These are phyloP conservation scores for Poecilia wingei DNA, from an alignment of 2,797 vertebrate genomes.

Conservation along the genomic window DNA sequence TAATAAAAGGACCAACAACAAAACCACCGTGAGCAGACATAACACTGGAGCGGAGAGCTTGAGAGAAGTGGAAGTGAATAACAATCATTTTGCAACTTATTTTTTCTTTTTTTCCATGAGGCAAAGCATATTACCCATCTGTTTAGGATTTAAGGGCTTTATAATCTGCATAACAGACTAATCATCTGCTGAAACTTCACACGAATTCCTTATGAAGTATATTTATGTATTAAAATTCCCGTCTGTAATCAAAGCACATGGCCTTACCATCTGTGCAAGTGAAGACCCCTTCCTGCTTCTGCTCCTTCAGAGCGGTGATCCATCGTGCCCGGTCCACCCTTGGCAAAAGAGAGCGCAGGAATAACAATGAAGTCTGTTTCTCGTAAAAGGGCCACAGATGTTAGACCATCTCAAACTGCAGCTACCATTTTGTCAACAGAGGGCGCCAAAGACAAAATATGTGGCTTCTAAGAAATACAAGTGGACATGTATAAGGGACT, in stretches of 20 bases:
- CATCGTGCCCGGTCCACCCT: constrained; percentile 93
- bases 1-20: background rate
- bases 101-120: background rate
- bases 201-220: background rate
- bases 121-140: background rate
- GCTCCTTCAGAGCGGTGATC: constrained; percentile 84
- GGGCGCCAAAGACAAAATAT: constrained; percentile 52
- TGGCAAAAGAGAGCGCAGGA: background rate
- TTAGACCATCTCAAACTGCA: background rate
- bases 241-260: background rate
- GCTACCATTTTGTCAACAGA: constrained; percentile 49
- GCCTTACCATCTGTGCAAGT: constrained; percentile 83
- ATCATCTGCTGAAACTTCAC: background rate
- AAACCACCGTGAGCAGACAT: background rate
- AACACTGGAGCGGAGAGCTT: background rate
- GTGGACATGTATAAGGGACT: constrained; percentile 3
- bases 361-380: constrained; percentile 4
- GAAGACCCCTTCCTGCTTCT: constrained; percentile 66
- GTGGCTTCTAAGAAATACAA: background rate
- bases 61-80: background rate
- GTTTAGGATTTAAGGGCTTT: background rate
- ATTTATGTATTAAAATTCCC: background rate
- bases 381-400: background rate
- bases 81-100: background rate
- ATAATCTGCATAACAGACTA: background rate